Base-by-base conservation (phyloP, 2,797 vertebrate species). In the Stomatorhinus walkeri region DNA sequence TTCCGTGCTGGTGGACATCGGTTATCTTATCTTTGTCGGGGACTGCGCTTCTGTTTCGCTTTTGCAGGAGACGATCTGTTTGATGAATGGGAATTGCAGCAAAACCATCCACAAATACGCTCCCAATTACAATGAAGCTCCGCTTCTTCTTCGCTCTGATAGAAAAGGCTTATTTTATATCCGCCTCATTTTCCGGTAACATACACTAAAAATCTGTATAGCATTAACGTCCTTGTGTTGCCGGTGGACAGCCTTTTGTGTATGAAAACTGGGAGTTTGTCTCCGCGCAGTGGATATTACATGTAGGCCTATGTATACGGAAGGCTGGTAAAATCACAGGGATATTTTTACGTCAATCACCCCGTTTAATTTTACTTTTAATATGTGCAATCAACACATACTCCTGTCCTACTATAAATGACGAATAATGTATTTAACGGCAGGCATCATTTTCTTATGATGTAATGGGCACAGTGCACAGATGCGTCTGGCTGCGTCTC, bases 201-300 rank as follows among this genome's bases (percentile, higher is more conserved):
- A 14, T 68, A 72, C 28, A 36, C 28, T 36, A 36, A 64, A 64
- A 64, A 28, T 32, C 24, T 12, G 10, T 76, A 76, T 16, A 6
- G 16, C 16, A n/a, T 79, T 43, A 79, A 43, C 22, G 40, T 56
- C 16, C 52, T 12, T 43, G 3, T 59, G 0, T 51, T 48, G 12
- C 46, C 43, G 52, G 68, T 10, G 14, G 36, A 46, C 10, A 19
- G 76, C 56, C 81, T 83, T 85, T 88, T 85, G 88, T 89, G 43
- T 49, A 12, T 36, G 76, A 52, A 85, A 87, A 68, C 22, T 24
- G 54, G 14, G 79, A 61, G 40, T 89, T 89, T 85, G 88, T 61
- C 88, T 85, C 88, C 88, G 83, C 88, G 48, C 79, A 84, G 88
- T 40, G 88, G 54, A 84, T 61, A 32, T 16, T 32, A 24, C 28